Evolutionary conservation across 2,797 vertebrate genomes (phyloP).

Genomic region (Benthosema pterotum): DNA sequence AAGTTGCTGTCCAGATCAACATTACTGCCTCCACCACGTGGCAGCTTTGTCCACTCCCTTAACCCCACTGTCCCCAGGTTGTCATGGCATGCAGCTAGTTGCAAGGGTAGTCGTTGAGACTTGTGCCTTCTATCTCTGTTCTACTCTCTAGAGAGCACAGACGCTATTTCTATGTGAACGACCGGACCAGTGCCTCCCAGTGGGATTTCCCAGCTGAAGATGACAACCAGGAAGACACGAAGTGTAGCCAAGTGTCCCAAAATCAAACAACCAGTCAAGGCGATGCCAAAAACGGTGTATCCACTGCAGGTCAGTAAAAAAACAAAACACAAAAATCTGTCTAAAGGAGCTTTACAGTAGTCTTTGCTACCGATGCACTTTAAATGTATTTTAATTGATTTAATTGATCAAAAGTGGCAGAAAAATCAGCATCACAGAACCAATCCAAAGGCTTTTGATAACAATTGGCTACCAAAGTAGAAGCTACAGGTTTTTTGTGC

Average conservation of each 20-base stretch:
- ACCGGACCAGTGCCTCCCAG: slow-evolving; percentile 92
- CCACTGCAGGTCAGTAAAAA: slow-evolving; percentile 48
- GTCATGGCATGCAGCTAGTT: slow-evolving; percentile 64
- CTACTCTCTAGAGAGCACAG: slow-evolving; percentile 98
- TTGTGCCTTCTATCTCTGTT: slow-evolving; percentile 88
- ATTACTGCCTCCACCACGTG: slow-evolving; percentile 48
- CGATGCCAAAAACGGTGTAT: slow-evolving; percentile 57
- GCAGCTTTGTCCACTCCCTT: slow-evolving; percentile 63
- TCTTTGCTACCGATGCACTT: no score
- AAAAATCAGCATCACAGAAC: no score
- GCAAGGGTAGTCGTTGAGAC: slow-evolving; percentile 67
- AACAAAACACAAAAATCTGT: no score
- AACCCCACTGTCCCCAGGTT: slow-evolving; percentile 67
- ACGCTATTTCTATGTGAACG: slow-evolving; percentile 99
- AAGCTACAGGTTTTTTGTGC: no score
- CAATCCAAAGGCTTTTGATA: no score
- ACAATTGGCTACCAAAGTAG: no score
- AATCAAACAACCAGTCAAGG: slow-evolving; percentile 75
- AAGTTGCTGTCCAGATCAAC: slow-evolving; percentile 69
- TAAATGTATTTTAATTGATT: no score
- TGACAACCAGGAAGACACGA: slow-evolving; percentile 85
- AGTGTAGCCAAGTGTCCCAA: slow-evolving; percentile 73
- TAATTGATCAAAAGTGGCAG: no score
- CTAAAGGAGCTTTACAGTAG: no score
- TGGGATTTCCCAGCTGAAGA: slow-evolving; percentile 97